Conservation (phyloP, 2,797 vertebrate genomes). For the Takifugu ocellatus region DNA sequence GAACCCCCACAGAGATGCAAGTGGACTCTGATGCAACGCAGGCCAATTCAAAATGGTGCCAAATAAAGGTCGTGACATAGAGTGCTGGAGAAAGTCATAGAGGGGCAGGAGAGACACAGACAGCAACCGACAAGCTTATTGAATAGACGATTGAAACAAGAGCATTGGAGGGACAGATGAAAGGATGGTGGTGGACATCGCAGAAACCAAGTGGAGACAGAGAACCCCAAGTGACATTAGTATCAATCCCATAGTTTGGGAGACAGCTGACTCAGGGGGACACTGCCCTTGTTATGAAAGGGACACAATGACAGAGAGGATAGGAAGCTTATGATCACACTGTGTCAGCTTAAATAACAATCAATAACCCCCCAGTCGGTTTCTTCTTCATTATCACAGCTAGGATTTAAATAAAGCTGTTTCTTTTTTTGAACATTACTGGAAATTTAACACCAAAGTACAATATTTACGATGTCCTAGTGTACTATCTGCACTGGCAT, state of each 20-base stretch:
- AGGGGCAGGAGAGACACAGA: constrained; percentile 1
- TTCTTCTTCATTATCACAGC: constrained; percentile 13
- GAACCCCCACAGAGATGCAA: constrained; percentile 16
- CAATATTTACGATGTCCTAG: constrained; percentile 23
- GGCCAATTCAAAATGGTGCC: constrained; percentile 8
- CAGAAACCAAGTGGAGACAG: background rate
- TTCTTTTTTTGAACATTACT: too few species aligned
- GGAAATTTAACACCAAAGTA: background rate
- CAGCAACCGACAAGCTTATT: constrained; percentile 3
- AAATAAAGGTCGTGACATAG: constrained; percentile 23
- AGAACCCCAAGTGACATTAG: constrained; percentile 26
- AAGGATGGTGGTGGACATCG: constrained; percentile 5
- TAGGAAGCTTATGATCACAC: constrained; percentile 35
- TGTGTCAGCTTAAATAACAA: constrained; percentile 43
- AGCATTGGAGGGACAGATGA: background rate
- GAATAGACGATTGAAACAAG: constrained; percentile 1
- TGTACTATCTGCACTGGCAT: constrained; percentile 21
- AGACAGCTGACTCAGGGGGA: constrained; percentile 19
- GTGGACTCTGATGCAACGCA: too few species aligned
- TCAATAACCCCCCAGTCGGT: constrained; percentile 50
- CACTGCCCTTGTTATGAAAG: constrained; percentile 46
- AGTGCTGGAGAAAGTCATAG: background rate
- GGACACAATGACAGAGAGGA: constrained; percentile 31
- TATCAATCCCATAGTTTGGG: constrained; percentile 11
- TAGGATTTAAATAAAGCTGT: too few species aligned